A percentile compares a stretch with the other conserved stretches of the same genome.
These are phyloP conservation scores for Peromyscus eremicus DNA, from an alignment of 2,797 vertebrate genomes.

Conservation along the genomic window DNA sequence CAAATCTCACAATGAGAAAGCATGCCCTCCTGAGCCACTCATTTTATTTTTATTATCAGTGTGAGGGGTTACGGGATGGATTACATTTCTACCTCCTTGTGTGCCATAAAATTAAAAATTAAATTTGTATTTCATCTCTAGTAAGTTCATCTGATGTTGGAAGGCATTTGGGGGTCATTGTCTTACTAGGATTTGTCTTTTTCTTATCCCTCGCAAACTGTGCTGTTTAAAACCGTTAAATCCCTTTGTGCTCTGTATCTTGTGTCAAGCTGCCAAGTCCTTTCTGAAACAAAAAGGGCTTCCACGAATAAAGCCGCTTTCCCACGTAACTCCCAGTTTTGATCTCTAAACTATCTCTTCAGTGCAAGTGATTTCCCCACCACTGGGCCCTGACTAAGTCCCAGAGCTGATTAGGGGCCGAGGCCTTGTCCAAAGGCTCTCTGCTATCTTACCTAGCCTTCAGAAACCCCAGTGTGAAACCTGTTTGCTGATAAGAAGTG, in stretches of 20 bases:
- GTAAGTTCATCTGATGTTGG: background rate
- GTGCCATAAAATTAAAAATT: background rate
- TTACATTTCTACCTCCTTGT: background rate
- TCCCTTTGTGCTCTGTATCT: too few relatives aligned
- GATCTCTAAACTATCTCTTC: background rate
- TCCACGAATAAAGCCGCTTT: background rate
- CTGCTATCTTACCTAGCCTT: fast-evolving
- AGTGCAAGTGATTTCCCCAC: background rate
- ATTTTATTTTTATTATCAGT: slow-evolving; percentile 31
- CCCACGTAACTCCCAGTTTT: background rate
- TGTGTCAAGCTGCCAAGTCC: background rate
- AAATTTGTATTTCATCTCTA: background rate
- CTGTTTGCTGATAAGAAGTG: background rate
- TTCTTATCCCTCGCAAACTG: background rate
- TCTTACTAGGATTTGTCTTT: background rate
- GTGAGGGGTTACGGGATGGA: background rate
- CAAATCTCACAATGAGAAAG: background rate
- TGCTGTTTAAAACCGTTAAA: background rate
- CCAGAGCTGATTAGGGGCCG: too few relatives aligned
- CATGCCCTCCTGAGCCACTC: background rate
- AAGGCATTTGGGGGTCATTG: background rate
- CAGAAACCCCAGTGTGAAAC: background rate
- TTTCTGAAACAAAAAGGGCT: background rate
- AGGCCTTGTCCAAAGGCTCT: too few relatives aligned
- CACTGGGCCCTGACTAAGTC: too few relatives aligned